phyloP scores from a whole-genome alignment of 2,888 invertebrate genomes.

The Cantharis flavilabris region DNA sequence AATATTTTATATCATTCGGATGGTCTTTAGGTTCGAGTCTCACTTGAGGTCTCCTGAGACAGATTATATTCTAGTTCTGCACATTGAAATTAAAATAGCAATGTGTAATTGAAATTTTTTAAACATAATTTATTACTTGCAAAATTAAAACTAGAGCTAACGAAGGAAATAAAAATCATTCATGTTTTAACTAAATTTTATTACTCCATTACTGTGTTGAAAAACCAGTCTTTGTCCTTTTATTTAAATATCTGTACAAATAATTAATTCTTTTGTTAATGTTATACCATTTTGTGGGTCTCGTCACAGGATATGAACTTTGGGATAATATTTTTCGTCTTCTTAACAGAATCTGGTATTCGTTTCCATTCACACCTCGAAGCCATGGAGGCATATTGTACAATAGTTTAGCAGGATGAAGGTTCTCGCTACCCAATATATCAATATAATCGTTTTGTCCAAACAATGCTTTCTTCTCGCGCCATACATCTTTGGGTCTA shows the following conservation, averaged over 20 bases:
- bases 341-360: constrained; percentile 76
- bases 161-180: too few species aligned
- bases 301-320: constrained; percentile 62
- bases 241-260: constrained; percentile 78
- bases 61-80: too few species aligned
- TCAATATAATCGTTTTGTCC: constrained; percentile 98
- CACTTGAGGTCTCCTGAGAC: too few species aligned
- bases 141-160: too few species aligned
- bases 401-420: constrained; percentile 82
- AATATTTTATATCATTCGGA: too few species aligned
- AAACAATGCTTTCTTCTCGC: constrained; percentile 76
- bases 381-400: constrained; percentile 90
- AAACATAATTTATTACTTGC: too few species aligned
- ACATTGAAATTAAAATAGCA: too few species aligned
- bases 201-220: constrained; percentile 15
- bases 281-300: constrained; percentile 80
- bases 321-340: constrained; percentile 70
- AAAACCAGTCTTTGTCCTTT: constrained; percentile 74
- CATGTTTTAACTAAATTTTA: background rate
- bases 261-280: constrained; percentile 74
- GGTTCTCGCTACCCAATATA: constrained; percentile 82
- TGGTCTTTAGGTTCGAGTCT: too few species aligned
- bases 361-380: constrained; percentile 84
- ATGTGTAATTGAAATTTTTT: too few species aligned
- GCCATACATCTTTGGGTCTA: constrained; percentile 77